phyloP scores from a whole-genome alignment of 2,113 vertebrate species.

The Oncorhynchus gorbuscha region DNA sequence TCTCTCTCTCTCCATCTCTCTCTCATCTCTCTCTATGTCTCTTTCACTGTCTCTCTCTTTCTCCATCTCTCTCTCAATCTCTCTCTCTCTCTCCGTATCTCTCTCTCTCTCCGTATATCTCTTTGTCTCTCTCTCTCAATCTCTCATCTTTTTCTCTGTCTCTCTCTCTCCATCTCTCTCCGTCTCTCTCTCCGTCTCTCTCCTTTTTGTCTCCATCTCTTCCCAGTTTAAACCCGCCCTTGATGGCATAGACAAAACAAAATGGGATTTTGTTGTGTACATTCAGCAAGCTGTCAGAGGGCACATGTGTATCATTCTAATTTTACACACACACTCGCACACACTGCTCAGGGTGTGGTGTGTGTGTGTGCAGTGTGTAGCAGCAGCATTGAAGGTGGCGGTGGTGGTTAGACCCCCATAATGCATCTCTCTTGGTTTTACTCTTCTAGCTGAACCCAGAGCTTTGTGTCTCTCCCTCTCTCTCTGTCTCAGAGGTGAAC shows the following conservation, averaged over 20 bases:
- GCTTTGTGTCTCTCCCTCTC: slow-evolving; percentile 64
- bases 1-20: background rate
- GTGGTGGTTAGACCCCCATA: slow-evolving; percentile 62
- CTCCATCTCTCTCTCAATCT: too few species aligned
- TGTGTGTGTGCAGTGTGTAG: slow-evolving; percentile 15
- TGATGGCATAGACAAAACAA: background rate
- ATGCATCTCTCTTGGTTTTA: slow-evolving; percentile 73
- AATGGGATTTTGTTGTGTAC: background rate
- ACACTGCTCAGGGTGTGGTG: background rate
- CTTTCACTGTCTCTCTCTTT: background rate
- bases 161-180: background rate
- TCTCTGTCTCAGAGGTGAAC: too few species aligned
- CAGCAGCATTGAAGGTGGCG: slow-evolving; percentile 38
- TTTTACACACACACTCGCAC: slow-evolving; percentile 1
- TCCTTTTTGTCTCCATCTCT: background rate
- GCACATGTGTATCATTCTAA: slow-evolving; percentile 3
- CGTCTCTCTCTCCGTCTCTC: too few species aligned
- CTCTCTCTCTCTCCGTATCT: background rate
- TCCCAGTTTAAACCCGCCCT: background rate
- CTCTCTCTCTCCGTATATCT: background rate
- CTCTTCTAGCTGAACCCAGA: slow-evolving; percentile 50
- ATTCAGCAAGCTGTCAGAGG: slow-evolving; percentile 1
- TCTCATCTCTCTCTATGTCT: background rate
- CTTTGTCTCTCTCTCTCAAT: slow-evolving; percentile 7
- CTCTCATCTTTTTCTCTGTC: slow-evolving; percentile 11